Conservation (phyloP, 2,113 vertebrate genomes). For the Prunella fulvescens region DNA sequence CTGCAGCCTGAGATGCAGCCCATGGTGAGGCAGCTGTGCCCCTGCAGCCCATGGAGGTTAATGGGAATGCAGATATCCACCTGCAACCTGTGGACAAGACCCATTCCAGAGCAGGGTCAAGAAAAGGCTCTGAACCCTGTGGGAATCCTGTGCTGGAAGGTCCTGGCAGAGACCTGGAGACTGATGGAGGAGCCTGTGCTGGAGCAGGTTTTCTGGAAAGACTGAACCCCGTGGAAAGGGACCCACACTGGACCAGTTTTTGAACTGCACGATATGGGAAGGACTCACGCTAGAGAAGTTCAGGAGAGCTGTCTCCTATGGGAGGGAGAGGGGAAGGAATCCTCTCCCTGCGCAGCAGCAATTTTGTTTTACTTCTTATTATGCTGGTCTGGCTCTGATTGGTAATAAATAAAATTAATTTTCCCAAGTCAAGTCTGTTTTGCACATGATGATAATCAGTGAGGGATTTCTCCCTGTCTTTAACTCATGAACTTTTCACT, state of each 20-base stretch:
- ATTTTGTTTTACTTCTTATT: background rate
- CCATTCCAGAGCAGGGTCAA: too few species aligned
- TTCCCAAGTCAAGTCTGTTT: background rate
- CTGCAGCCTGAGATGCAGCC: background rate
- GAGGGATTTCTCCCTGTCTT: background rate
- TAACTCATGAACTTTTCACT: background rate
- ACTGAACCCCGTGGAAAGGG: background rate
- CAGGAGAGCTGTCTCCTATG: background rate
- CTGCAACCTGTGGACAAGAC: background rate
- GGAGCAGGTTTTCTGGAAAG: background rate
- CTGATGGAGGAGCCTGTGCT: rapidly evolving
- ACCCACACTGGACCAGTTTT: background rate
- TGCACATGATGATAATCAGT: background rate
- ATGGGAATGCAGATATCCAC: background rate
- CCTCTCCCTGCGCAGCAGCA: background rate
- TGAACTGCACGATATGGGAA: background rate
- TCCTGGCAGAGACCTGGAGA: background rate
- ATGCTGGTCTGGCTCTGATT: background rate
- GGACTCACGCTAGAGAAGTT: background rate
- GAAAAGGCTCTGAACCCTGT: background rate
- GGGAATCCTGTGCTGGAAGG: background rate
- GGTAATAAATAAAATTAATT: background rate
- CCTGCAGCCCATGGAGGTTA: background rate
- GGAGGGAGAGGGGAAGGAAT: background rate
- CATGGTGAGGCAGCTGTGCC: background rate